phyloP scores from a whole-genome alignment of 2,888 invertebrate species.

The Brachynemurus nebulosus region DNA sequence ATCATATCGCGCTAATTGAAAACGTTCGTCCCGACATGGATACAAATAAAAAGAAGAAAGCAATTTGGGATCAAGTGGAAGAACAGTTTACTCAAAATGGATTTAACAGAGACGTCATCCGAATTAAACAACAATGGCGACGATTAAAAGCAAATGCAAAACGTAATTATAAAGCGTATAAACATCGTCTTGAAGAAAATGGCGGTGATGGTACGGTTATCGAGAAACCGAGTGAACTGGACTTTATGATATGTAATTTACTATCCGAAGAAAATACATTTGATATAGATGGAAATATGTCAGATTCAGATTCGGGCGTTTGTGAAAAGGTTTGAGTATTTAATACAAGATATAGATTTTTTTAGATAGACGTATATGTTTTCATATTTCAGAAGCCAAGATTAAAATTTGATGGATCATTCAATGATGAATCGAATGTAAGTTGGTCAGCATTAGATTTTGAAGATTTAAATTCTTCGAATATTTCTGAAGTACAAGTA shows the following conservation, averaged over 20 bases:
- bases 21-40: not conserved
- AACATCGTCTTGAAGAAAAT: not conserved
- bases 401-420: too few relatives aligned
- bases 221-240: not conserved
- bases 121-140: not conserved
- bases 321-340: too few relatives aligned
- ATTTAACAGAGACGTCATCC: not conserved
- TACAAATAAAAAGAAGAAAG: slow-evolving; percentile 1
- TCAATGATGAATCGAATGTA: too few relatives aligned
- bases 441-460: too few relatives aligned
- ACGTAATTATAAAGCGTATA: not conserved
- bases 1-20: not conserved
- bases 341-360: too few relatives aligned
- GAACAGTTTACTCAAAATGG: not conserved
- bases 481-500: too few relatives aligned
- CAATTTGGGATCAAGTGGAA: not conserved
- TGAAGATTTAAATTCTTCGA: too few relatives aligned
- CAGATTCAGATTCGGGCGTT: not conserved
- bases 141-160: slow-evolving; percentile 1
- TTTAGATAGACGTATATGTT: too few relatives aligned
- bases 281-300: not conserved
- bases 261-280: not conserved
- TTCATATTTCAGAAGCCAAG: too few relatives aligned
- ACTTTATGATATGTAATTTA: not conserved
- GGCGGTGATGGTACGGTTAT: not conserved